Evolutionary conservation across 2,797 vertebrate species (phyloP), one percentile per base, ranked within the genome.

Genomic region (Sebastes reedi): DNA sequence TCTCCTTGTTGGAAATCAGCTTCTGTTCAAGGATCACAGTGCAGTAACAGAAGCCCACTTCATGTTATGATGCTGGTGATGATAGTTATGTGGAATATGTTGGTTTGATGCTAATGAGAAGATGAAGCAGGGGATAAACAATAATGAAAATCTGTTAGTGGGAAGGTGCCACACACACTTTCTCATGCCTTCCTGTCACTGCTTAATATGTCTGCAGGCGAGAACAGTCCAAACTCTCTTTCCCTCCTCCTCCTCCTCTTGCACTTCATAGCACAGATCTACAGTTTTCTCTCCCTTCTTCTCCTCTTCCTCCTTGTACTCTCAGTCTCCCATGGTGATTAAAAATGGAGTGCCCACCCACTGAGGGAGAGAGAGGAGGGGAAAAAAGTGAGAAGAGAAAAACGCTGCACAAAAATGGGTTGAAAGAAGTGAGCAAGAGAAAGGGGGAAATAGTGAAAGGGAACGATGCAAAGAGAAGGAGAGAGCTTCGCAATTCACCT

Each of bases 331-430:
- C 81, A 81, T 87, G 81, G 89, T 82, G 84, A 90, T 90, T 89
- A 84, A 90, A 92, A 89, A 81, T 79, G n/a, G 77, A 93, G 64
- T 75, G 86, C 68, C 82, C 90, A 78, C 89, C 85, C 85, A 87
- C 85, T 30, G 68, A 67, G 77, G 66, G 67, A 75, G 60, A 69
- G 14, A 39, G 61, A 16, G 20, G 32, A 3, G 12, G 16, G 61
- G 54, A 0, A 3, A 56, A 66, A 72, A 69, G 67, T 24, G 29
- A 83, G 74, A 72, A 27, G 8, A 60, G 59, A 76, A 82, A 74
- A 84, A 58, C 13, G 54, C 25, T 22, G 25, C 3, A 2, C 52
- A 75, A 67, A 84, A 85, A 71, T 32, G 22, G 71, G 30, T 75
- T 72, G 52, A 68, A 55, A 64, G 71, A 76, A 78, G 62, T 39